phyloP scores from a whole-genome alignment of 2,113 vertebrate genomes.

The Aptenodytes patagonicus region DNA sequence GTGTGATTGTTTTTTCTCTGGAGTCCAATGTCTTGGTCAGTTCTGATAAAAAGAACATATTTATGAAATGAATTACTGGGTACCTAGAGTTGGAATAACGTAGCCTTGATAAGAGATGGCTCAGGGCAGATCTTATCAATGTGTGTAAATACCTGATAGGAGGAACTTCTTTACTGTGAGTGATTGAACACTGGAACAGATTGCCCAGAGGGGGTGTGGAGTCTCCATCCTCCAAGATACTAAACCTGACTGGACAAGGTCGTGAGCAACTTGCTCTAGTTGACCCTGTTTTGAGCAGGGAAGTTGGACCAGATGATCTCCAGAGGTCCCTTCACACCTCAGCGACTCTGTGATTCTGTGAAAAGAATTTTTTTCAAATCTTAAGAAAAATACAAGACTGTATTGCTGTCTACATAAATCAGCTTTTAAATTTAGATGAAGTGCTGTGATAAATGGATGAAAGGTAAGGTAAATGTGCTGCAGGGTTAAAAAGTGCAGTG shows the following conservation, averaged over 20 bases:
- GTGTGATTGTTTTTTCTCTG: not conserved
- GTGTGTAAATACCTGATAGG: not conserved
- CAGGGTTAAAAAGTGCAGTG: not conserved
- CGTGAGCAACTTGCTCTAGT: not conserved
- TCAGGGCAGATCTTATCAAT: not conserved
- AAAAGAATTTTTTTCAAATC: not conserved
- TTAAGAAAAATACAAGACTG: not conserved
- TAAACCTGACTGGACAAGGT: not conserved
- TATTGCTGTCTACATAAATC: not conserved
- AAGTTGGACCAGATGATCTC: not conserved
- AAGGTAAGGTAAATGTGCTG: not conserved
- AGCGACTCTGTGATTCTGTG: not conserved
- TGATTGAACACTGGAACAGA: not conserved
- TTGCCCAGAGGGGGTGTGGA: not conserved
- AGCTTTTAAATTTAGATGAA: not conserved
- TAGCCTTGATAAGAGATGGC: not conserved
- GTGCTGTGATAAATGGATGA: not conserved
- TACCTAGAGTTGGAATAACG: not conserved
- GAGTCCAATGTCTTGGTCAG: not conserved
- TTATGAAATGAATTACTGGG: not conserved
- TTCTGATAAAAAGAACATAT: not conserved
- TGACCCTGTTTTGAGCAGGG: not conserved
- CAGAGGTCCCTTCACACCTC: not conserved
- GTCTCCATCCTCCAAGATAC: not conserved
- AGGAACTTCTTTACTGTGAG: not conserved